Percentiles rank a stretch among this genome's conserved stretches.
Evolutionary conservation across 2,113 vertebrate species (phyloP).

Genomic region (Oenanthe melanoleuca): DNA sequence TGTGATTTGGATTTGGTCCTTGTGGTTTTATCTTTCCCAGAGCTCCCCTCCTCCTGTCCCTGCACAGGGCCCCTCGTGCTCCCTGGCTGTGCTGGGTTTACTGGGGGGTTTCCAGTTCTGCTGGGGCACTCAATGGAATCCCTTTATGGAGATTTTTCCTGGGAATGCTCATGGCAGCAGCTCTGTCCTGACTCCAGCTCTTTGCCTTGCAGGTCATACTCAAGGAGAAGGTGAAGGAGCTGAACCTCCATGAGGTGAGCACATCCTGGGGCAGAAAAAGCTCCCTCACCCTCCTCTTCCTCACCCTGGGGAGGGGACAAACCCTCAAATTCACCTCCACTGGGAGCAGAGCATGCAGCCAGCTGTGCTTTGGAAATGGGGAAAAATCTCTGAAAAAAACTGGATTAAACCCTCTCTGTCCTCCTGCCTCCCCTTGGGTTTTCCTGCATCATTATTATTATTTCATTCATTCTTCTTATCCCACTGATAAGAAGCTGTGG

Average conservation of each 20-base stretch:
- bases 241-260: slow-evolving; percentile 97
- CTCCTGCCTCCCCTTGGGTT: neutral
- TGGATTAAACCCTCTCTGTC: neutral
- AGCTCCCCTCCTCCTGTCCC: neutral
- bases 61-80: fast-evolving
- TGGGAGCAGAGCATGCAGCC: neutral
- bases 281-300: neutral
- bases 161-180: fast-evolving
- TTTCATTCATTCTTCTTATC: neutral
- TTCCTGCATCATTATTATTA: neutral
- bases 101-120: neutral
- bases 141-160: neutral
- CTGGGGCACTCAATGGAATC: neutral
- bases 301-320: neutral
- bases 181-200: neutral
- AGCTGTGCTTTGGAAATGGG: neutral
- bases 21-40: neutral
- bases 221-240: slow-evolving; percentile 98
- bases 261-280: neutral
- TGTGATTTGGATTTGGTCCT: neutral
- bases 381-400: neutral
- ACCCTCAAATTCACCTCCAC: too few species aligned
- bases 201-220: slow-evolving; percentile 91
- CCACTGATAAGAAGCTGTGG: neutral
- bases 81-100: neutral